Base-by-base conservation (phyloP, 2,113 vertebrate species). In the Lampris megalopsis region DNA sequence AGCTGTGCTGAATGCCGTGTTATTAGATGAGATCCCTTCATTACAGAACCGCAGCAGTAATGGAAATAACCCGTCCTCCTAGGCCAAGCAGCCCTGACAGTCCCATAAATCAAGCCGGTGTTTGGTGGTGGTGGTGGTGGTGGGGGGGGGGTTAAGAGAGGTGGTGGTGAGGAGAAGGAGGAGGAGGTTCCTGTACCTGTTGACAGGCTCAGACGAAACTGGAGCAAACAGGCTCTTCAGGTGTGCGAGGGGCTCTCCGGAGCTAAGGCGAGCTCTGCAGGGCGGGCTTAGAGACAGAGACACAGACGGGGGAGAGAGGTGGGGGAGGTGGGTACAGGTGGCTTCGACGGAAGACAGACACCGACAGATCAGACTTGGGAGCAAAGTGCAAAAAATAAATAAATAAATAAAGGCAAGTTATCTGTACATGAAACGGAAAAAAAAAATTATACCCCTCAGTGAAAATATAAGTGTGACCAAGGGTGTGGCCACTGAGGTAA, bases 181-280 rank as follows among this genome's bases (percentile, higher is more conserved):
- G 85, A 79, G 84, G 88, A 79, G 73, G 80, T 94, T 94, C 90
- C 91, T 91, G 82, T 69, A 82, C 71, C 81, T 91, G 91, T 79
- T 93, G 92, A 93, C 89, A 92, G 88, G 80, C 79, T 78, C 40
- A 58, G 82, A 88, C 70, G 42, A 85, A 72, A 78, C 79, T 82
- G 85, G 85, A 87, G 83, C 88, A 92, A 92, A 92, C 88, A 88
- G 80, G 74, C 80, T 86, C 77, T 78, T 88, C 42, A 79, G 84
- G 84, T 84, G 82, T 68, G 24, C 24, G 64, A 88, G 77, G 73
- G 68, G 80, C 75, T 70, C 58, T 66, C 72, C 40, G 43, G 3
- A 24, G 40, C 35, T 9, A 35, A 52, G 6, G 10, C 36, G 47
- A 11, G 7, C 13, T 48, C 56, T 52, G 42, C 35, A 35, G 45